Evolutionary conservation across 92 coral and sea anemone species (phyloP).

Genomic region (Galaxea fascicularis): DNA sequence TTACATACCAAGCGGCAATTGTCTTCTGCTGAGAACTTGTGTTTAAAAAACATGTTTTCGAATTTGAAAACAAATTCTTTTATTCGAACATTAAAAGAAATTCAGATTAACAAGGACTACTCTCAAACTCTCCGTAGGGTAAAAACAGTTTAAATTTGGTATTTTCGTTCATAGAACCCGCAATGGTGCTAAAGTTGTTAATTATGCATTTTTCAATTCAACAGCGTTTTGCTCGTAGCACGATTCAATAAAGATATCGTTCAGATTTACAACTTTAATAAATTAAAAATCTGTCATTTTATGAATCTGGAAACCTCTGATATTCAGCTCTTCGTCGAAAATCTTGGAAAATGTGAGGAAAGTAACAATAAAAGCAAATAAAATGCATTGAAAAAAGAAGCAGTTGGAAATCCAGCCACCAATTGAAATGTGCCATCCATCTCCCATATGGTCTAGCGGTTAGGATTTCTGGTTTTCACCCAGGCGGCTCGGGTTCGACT

Average conservation of each 20-base stretch:
- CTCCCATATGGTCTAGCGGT: conserved; percentile 99
- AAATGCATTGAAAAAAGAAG: too few relatives aligned
- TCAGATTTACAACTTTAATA: too few relatives aligned
- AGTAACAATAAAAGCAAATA: not conserved
- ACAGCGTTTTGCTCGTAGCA: not conserved
- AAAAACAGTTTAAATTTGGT: not conserved
- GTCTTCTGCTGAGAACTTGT: conserved; percentile 35
- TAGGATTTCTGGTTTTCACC: conserved; percentile 99
- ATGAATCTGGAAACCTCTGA: too few relatives aligned
- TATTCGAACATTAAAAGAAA: not conserved
- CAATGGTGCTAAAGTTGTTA: not conserved
- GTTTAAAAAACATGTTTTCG: conserved; percentile 22
- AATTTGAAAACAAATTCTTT: not conserved
- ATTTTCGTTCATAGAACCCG: too few relatives aligned
- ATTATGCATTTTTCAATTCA: not conserved
- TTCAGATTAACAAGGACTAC: not conserved
- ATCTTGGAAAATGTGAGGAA: too few relatives aligned
- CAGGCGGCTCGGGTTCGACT: conserved; percentile 98
- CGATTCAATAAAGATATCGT: too few relatives aligned
- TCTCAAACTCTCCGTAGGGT: too few relatives aligned
- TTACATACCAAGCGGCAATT: conserved; percentile 12
- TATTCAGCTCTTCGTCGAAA: too few relatives aligned
- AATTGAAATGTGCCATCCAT: too few relatives aligned
- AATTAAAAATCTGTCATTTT: too few relatives aligned
- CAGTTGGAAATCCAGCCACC: not conserved